Evolutionary conservation across 2,797 vertebrate genomes (phyloP).

Genomic region (Catostomus latipinnis): DNA sequence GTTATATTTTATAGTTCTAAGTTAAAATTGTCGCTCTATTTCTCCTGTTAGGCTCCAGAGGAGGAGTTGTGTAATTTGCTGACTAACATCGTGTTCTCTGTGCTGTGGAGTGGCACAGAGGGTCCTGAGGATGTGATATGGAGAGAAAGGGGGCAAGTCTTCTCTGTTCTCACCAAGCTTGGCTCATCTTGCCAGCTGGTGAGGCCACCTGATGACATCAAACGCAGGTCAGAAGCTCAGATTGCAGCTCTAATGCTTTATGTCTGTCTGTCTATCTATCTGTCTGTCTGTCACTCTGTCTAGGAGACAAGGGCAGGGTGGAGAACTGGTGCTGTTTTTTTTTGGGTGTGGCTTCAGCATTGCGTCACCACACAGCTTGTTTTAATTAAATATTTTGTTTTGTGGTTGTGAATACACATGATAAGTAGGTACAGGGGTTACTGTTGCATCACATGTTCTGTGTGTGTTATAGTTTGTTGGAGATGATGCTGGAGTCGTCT

Average conservation of each 20-base stretch:
- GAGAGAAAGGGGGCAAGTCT: slow-evolving; percentile 94
- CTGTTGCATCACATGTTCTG: background rate
- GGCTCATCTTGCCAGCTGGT: slow-evolving; percentile 92
- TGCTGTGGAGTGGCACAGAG: slow-evolving; percentile 89
- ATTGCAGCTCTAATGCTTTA: slow-evolving; percentile 1
- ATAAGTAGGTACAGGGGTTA: background rate
- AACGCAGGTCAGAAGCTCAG: slow-evolving; percentile 83
- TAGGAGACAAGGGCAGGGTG: slow-evolving; percentile 3
- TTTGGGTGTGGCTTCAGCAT: slow-evolving; percentile 18
- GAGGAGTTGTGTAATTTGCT: slow-evolving; percentile 96
- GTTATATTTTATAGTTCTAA: background rate
- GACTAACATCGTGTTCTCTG: slow-evolving; percentile 93
- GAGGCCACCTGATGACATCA: slow-evolving; percentile 92
- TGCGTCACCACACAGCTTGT: slow-evolving; percentile 17
- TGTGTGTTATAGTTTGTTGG: slow-evolving; percentile 83
- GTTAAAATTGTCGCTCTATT: background rate
- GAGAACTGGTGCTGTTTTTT: slow-evolving; percentile 7
- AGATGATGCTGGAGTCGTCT: slow-evolving; percentile 98
- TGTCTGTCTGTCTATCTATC: background rate
- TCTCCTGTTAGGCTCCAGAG: slow-evolving; percentile 86
- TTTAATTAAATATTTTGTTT: slow-evolving; percentile 12
- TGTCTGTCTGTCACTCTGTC: too few relatives aligned
- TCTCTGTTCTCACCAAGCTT: slow-evolving; percentile 95
- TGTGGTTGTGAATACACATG: background rate
- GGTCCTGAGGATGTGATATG: slow-evolving; percentile 85